A percentile compares a stretch with the other conserved stretches of the same genome.
Evolutionary conservation across 1,140 invertebrate species (phyloP).

Genomic region (Bombus superbus): DNA sequence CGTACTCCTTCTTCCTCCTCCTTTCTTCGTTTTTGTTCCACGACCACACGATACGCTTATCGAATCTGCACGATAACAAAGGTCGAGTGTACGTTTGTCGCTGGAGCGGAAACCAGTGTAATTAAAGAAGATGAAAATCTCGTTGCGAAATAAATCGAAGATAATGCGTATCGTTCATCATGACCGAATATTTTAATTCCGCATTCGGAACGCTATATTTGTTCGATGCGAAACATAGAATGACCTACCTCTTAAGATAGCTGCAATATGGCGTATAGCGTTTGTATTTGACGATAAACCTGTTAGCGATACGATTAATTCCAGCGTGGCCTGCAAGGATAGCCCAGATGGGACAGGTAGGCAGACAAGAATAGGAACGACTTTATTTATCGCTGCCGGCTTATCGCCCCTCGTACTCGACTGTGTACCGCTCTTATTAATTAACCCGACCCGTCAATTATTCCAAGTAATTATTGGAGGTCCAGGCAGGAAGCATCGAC

Average conservation of each 20-base stretch:
- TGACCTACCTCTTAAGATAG: neutral
- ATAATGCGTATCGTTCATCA: neutral
- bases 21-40: neutral
- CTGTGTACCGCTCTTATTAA: slow-evolving; percentile 39
- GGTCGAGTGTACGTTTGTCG: neutral
- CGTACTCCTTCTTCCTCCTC: neutral
- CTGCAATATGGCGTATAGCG: no score
- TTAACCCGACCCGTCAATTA: slow-evolving; percentile 37
- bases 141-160: neutral
- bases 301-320: slow-evolving; percentile 2
- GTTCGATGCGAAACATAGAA: no score
- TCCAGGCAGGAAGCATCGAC: slow-evolving; percentile 27
- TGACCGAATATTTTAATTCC: neutral
- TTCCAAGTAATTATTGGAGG: slow-evolving; percentile 47
- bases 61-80: slow-evolving; percentile 24
- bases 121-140: neutral
- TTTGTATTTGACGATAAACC: neutral
- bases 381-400: slow-evolving; percentile 17
- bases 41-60: slow-evolving; percentile 42
- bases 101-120: neutral
- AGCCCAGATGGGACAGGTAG: neutral
- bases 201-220: neutral
- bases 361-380: neutral
- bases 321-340: neutral
- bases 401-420: neutral